These are phyloP conservation scores for Pocillopora grandis DNA, from an alignment of 92 coral and sea anemone genomes.

Conservation along the genomic window DNA sequence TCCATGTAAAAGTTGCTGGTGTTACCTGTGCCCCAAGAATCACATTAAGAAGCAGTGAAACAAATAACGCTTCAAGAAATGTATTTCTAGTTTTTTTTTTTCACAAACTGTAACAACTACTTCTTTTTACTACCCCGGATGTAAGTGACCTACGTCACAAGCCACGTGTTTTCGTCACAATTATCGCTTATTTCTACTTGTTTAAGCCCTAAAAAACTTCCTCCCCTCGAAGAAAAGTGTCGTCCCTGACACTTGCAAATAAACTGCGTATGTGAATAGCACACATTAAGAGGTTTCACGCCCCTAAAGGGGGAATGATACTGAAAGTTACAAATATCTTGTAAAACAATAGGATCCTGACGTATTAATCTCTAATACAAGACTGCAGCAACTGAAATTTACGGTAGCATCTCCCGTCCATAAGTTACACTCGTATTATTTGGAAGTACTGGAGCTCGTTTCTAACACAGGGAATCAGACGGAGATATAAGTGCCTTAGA, in stretches of 20 bases:
- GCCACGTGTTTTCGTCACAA: no score
- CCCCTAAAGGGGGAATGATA: background rate
- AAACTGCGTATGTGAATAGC: background rate
- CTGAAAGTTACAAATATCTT: background rate
- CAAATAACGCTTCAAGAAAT: no score
- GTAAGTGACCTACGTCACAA: no score
- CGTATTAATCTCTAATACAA: background rate
- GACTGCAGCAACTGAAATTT: slow-evolving; percentile 14
- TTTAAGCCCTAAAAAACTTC: background rate
- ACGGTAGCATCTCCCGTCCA: slow-evolving; percentile 1
- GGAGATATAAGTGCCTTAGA: no score
- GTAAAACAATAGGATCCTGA: background rate
- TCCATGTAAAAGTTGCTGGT: no score
- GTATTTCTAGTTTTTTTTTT: no score
- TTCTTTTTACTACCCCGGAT: no score
- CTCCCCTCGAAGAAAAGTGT: slow-evolving; percentile 27
- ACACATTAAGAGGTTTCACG: background rate
- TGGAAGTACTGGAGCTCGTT: slow-evolving; percentile 1
- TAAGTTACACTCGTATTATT: slow-evolving; percentile 8
- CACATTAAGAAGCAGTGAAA: no score
- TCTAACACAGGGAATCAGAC: no score
- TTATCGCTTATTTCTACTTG: no score
- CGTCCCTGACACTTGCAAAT: slow-evolving; percentile 27
- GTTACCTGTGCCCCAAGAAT: no score
- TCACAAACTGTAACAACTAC: no score